Base-by-base conservation (phyloP, 2,888 invertebrate species). In the Tetragnatha montana region DNA sequence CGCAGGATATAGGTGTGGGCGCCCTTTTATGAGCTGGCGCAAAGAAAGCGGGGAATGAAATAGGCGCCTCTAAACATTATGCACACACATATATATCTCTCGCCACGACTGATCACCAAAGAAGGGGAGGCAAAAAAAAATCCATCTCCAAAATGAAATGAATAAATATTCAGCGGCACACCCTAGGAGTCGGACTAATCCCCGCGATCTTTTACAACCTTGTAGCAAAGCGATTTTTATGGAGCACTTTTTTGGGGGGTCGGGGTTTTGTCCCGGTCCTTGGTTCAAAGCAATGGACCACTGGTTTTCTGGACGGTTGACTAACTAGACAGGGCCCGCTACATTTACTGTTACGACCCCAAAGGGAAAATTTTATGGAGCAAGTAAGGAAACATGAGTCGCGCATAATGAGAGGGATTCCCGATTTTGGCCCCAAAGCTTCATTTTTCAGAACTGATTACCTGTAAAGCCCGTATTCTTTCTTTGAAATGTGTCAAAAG, bases 141-240 rank as follows among this genome's bases (percentile, higher is more conserved):
- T 88, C 79, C 74, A 80, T 80, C 89, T 60, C 22, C 50, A 81
- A 89, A 81, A 69, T 75, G 84, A 88, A 89, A 85, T 89, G 85
- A 89, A 85, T 85, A 89, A 81, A 89, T 85, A 85, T 85, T 81
- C 85, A 50, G 83, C 19, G 88, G 73, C 88, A 88, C 88, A 81
- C 89, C 89, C 35, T 85, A 84, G 70, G 71, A 76, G 70, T 47
- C 68, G 50, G 8, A 68, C 71, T 89, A 89, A 89, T 89, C 89
- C 89, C 85, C 70, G 50, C 84, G 70, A 89, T 89, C 85, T 85
- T 89, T 89, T 85, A 89, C 84, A 89, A 89, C 84, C 85, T 70
- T 74, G 75, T 80, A 81, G 85, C 89, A 82, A 89, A 86, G 84
- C 88, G 85, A 85, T 85, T 89, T 89, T 89, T 89, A 89, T 89